Base-by-base conservation (phyloP, 2,797 vertebrate species). In the Thaleichthys pacificus region DNA sequence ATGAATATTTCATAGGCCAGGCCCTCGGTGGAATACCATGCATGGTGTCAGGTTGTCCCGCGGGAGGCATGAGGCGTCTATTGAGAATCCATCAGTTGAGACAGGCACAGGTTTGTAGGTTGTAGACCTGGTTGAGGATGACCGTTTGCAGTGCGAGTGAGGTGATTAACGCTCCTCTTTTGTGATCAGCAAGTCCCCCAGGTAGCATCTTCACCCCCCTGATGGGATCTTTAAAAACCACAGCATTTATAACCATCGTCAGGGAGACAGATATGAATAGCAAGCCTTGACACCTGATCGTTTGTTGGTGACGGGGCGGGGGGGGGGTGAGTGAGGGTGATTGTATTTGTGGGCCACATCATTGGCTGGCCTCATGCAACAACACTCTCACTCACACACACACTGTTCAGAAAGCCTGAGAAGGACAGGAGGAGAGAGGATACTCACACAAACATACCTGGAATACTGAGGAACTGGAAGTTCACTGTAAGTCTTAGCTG, bases 251-350 rank as follows among this genome's bases (percentile, higher is more conserved):
- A 70, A 76, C 76, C 84, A 14, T 91, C 87, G 70, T 88, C 84
- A 68, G 61, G 89, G 91, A 77, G 82, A 91, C 78, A 2, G 91
- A 91, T 93, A 94, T 93, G 91, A 93, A 93, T 94, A 92, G 90
- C 91, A 77, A 72, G 73, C 63, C 71, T 32, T 82, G 92, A 93
- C 85, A 94, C 86, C 71, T 14, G 92, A 94, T 92, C 87, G 76
- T 77, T 72, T 56, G 61, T 77, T 84, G 75, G 87, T 84, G 83
- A 72, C 60, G 49, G 30, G 74, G 54, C 56, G 61, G 19, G 61
- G 22, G 64, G 47, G 68, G 14, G 81, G 32, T 75, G 72, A 21
- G 76, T 76, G 85, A 0, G 11, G 14, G 22, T 14, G 66, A 49
- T 71, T 80, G 82, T 86, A 87, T 90, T 91, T 93, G 88, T 87